phyloP scores from a whole-genome alignment of 2,888 invertebrate species.

The Metacarcinus magister region DNA sequence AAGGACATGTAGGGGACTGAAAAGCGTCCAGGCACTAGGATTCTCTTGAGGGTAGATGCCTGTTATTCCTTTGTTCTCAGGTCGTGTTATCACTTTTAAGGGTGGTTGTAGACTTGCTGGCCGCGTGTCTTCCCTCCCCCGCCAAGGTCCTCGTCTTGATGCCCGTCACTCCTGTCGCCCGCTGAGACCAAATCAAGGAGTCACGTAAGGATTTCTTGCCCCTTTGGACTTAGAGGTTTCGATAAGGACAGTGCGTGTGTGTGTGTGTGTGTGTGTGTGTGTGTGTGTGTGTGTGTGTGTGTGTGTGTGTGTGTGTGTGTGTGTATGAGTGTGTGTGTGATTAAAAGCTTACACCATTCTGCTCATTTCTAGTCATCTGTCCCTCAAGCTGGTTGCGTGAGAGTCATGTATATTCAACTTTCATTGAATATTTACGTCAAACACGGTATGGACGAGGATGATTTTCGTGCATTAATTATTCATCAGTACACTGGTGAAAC shows the following conservation, averaged over 20 bases:
- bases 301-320: background rate
- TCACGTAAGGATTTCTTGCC: background rate
- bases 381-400: background rate
- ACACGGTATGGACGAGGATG: background rate
- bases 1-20: background rate
- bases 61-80: background rate
- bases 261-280: background rate
- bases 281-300: background rate
- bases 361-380: background rate
- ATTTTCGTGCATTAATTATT: background rate
- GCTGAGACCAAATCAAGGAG: background rate
- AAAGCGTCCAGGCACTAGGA: background rate
- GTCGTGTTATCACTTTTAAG: background rate
- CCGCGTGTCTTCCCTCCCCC: background rate
- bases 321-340: background rate
- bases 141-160: background rate
- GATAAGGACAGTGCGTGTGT: background rate
- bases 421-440: background rate
- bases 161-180: background rate
- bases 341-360: background rate
- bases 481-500: background rate
- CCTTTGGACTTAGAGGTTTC: background rate
- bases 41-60: background rate
- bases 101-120: background rate
- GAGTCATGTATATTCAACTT: background rate